These are phyloP conservation scores for Apotomis capreana DNA, from an alignment of 2,888 invertebrate species.

Conservation along the genomic window DNA sequence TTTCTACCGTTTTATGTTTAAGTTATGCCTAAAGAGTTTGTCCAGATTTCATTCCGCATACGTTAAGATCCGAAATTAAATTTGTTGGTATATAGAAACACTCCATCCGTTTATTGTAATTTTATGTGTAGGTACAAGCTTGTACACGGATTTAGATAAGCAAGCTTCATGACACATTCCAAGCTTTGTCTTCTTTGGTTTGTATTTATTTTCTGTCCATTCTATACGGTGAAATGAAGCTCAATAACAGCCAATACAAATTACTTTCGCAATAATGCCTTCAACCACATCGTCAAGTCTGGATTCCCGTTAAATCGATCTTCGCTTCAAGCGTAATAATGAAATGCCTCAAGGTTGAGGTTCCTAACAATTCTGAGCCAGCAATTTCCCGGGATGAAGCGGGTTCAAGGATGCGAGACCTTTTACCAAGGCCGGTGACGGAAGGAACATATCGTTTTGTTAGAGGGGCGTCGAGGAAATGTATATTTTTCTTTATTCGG, in stretches of 20 bases:
- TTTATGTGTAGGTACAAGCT: no score
- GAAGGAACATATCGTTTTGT: constrained; percentile 23
- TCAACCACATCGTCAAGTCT: constrained; percentile 4
- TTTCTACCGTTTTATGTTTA: no score
- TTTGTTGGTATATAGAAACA: no score
- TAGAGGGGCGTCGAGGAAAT: not conserved
- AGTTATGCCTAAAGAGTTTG: no score
- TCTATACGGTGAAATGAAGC: no score
- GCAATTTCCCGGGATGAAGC: constrained; percentile 27
- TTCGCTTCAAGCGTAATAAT: constrained; percentile 30
- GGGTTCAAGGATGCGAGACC: constrained; percentile 39
- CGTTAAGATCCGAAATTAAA: no score
- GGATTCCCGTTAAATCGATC: constrained; percentile 26
- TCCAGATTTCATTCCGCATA: no score
- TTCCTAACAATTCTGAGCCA: constrained; percentile 32
- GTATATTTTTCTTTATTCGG: not conserved
- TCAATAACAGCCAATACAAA: not conserved
- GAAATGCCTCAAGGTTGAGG: constrained; percentile 39
- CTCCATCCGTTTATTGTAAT: no score
- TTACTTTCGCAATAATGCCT: not conserved
- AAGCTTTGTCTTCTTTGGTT: no score
- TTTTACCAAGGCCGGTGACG: constrained; percentile 30
- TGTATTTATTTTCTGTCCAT: no score
- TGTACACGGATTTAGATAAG: no score
- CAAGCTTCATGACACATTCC: no score